A percentile compares a stretch with the other conserved stretches of the same genome.
Evolutionary conservation across 2,888 invertebrate species (phyloP).

Genomic region (Idaea dimidiata): DNA sequence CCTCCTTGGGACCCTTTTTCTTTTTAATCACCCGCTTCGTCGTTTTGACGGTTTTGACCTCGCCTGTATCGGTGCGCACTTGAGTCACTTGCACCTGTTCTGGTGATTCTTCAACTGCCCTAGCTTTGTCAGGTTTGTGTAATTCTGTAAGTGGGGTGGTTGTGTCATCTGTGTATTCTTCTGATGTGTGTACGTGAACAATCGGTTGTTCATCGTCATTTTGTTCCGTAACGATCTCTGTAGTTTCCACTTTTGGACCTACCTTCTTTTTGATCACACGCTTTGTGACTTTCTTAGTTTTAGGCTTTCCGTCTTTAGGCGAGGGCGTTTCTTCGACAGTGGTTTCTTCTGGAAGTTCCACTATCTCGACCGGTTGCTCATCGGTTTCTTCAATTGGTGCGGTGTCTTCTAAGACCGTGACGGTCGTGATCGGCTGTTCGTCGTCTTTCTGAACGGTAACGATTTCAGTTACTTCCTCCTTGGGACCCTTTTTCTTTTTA

Average conservation of each 20-base stretch:
- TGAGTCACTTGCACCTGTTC: conserved; percentile 51
- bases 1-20: conserved; percentile 59
- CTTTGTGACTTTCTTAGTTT: conserved; percentile 44
- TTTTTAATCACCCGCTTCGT: conserved; percentile 69
- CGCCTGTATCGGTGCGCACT: conserved; percentile 51
- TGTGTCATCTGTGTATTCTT: conserved; percentile 33
- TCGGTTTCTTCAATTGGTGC: conserved; percentile 20
- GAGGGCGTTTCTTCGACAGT: conserved; percentile 38
- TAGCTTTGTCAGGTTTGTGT: conserved; percentile 26
- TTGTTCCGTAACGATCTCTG: conserved; percentile 21
- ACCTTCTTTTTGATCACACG: conserved; percentile 38
- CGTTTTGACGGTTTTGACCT: conserved; percentile 46
- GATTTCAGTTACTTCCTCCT: conserved; percentile 33
- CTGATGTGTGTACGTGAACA: conserved; percentile 31
- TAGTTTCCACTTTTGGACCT: conserved; percentile 34
- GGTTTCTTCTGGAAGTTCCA: conserved; percentile 50
- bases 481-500: conserved; percentile 48
- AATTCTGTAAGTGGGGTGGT: conserved; percentile 18
- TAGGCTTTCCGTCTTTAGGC: conserved; percentile 37
- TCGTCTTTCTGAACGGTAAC: conserved; percentile 27
- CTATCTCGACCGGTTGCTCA: conserved; percentile 15
- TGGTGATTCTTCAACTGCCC: conserved; percentile 43
- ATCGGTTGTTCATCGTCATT: conserved; percentile 34
- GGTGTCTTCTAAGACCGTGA: conserved; percentile 22
- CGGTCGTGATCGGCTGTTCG: conserved; percentile 25